phyloP scores from a whole-genome alignment of 2,113 vertebrate species.

The Ammodytes marinus region DNA sequence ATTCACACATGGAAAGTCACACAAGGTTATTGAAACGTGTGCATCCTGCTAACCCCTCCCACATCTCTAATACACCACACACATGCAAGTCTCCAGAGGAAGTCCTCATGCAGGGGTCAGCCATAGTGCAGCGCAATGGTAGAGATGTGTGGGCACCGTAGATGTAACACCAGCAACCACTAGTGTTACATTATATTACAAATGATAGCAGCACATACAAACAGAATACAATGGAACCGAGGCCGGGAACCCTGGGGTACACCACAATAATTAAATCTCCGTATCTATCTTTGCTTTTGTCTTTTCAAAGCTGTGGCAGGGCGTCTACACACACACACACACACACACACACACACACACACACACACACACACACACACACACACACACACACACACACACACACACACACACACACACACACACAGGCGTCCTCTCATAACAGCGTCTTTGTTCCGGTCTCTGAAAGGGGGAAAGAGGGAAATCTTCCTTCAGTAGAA shows the following conservation, averaged over 20 bases:
- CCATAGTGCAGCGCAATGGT: too few relatives aligned
- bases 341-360: too few relatives aligned
- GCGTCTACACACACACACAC: neutral
- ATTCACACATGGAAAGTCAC: too few relatives aligned
- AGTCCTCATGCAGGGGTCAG: too few relatives aligned
- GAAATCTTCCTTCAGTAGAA: constrained; percentile 41
- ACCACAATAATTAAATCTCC: constrained; percentile 22
- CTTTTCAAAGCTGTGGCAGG: constrained; percentile 21
- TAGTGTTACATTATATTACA: neutral
- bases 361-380: too few relatives aligned
- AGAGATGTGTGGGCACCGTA: too few relatives aligned
- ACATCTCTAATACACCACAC: too few relatives aligned
- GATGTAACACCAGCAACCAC: neutral
- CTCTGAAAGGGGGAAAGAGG: constrained; percentile 26
- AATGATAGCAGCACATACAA: neutral
- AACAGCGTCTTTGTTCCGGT: constrained; percentile 25
- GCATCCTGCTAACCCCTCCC: too few relatives aligned
- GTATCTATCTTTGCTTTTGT: constrained; percentile 16
- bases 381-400: too few relatives aligned
- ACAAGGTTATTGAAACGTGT: too few relatives aligned
- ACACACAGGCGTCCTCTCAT: constrained; percentile 1
- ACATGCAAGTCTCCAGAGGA: too few relatives aligned
- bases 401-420: too few relatives aligned
- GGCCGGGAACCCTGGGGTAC: constrained; percentile 12
- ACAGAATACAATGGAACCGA: neutral